Percentiles rank a stretch among this genome's conserved stretches.
These are phyloP conservation scores for Hermaeophaga mercurialis DNA, from an alignment of 2,888 invertebrate genomes.

Conservation along the genomic window DNA sequence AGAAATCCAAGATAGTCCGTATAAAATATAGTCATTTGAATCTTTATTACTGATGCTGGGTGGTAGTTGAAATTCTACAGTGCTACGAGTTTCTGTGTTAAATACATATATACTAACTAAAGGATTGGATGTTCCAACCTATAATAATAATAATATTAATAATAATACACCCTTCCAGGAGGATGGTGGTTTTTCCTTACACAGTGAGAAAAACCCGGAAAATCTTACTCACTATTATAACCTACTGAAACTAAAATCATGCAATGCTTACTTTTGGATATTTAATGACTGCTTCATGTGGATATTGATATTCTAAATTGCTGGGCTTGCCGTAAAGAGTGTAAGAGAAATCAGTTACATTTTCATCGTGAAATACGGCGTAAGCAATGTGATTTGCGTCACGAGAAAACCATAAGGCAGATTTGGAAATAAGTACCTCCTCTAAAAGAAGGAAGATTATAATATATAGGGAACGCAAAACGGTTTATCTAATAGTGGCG, in stretches of 20 bases:
- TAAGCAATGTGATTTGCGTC: constrained; percentile 79
- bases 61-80: constrained; percentile 34
- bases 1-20: constrained; percentile 76
- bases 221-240: too few species aligned
- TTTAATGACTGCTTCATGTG: constrained; percentile 67
- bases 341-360: constrained; percentile 69
- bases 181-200: too few species aligned
- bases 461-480: too few species aligned
- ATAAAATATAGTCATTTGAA: constrained; percentile 70
- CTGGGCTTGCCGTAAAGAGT: constrained; percentile 70
- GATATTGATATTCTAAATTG: constrained; percentile 67
- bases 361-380: constrained; percentile 79
- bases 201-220: too few species aligned
- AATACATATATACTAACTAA: constrained; percentile 69
- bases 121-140: constrained; percentile 78
- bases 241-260: neutral
- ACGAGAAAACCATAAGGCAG: constrained; percentile 88
- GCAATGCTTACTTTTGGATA: constrained; percentile 72
- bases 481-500: neutral
- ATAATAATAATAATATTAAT: constrained; percentile 46
- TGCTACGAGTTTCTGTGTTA: constrained; percentile 55
- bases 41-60: constrained; percentile 59
- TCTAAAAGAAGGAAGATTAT: constrained; percentile 65
- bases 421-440: constrained; percentile 83
- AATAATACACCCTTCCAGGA: too few species aligned